Conservation (phyloP, 2,113 vertebrate species). For the Zosterops lateralis region DNA sequence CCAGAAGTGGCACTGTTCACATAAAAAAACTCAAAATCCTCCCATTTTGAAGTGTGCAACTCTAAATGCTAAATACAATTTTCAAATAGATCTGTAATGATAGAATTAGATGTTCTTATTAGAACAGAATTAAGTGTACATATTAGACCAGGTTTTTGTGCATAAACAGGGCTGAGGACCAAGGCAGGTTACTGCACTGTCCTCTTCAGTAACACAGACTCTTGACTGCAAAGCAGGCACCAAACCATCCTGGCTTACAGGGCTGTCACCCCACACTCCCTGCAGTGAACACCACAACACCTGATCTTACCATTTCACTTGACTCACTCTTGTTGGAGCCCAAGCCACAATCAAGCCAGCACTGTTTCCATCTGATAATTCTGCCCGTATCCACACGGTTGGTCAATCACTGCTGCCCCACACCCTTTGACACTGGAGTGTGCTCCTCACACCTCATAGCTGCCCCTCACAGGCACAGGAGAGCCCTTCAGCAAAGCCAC, state of each 20-base stretch:
- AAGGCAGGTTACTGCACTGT: neutral
- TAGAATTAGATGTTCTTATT: neutral
- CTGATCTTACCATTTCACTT: neutral
- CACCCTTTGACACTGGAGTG: fast-evolving
- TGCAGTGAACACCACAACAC: neutral
- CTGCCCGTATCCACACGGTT: too few species aligned
- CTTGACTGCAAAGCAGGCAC: neutral
- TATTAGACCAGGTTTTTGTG: too few species aligned
- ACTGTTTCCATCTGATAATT: fast-evolving
- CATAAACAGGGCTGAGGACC: neutral
- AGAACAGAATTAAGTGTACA: neutral
- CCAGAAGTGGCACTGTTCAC: neutral
- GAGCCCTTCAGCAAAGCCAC: neutral
- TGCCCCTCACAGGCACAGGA: neutral
- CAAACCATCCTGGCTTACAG: fast-evolving
- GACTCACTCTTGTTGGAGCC: fast-evolving
- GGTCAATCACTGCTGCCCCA: fast-evolving
- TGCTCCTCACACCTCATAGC: neutral
- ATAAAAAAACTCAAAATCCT: neutral
- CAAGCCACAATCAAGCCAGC: neutral
- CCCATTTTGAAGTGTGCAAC: neutral
- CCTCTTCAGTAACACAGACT: neutral
- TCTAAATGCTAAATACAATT: neutral
- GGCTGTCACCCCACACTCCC: neutral
- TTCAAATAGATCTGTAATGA: neutral